Conservation (phyloP, 1,140 invertebrate genomes). For the Heterodera carotae region DNA sequence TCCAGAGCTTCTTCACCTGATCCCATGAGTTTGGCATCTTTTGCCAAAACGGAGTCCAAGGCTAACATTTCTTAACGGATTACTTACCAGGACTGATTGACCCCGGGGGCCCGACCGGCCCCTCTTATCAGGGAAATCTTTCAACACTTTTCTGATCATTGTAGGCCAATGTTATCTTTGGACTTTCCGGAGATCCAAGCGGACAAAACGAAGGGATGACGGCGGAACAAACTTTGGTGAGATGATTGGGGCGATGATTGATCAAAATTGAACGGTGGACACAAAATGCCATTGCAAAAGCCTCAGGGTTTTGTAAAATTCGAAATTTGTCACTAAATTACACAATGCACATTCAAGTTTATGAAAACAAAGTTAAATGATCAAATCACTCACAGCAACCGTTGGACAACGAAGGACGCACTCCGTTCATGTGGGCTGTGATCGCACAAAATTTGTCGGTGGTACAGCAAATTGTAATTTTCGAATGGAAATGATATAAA, state of each 20-base stretch:
- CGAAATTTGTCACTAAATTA: no score
- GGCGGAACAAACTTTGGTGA: not conserved
- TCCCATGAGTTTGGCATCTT: no score
- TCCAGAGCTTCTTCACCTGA: no score
- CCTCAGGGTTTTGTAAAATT: not conserved
- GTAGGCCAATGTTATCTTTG: not conserved
- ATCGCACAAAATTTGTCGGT: conserved; percentile 44
- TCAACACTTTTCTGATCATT: no score
- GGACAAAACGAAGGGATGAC: not conserved
- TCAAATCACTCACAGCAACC: conserved; percentile 45
- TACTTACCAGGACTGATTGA: no score
- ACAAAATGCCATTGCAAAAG: no score
- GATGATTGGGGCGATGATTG: not conserved
- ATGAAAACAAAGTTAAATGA: not conserved
- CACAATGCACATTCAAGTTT: not conserved
- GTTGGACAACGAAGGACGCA: conserved; percentile 39
- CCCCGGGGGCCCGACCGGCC: no score
- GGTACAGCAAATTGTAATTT: conserved; percentile 37
- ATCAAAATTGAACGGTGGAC: no score
- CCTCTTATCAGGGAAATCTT: no score
- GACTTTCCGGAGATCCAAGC: not conserved
- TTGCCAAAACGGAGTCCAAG: no score
- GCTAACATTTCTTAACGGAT: no score
- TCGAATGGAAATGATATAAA: no score
- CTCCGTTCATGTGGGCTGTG: conserved; percentile 53